Percentiles rank a stretch among this genome's conserved stretches.
Conservation (phyloP, 2,797 vertebrate genomes). For the Momotus momota region DNA sequence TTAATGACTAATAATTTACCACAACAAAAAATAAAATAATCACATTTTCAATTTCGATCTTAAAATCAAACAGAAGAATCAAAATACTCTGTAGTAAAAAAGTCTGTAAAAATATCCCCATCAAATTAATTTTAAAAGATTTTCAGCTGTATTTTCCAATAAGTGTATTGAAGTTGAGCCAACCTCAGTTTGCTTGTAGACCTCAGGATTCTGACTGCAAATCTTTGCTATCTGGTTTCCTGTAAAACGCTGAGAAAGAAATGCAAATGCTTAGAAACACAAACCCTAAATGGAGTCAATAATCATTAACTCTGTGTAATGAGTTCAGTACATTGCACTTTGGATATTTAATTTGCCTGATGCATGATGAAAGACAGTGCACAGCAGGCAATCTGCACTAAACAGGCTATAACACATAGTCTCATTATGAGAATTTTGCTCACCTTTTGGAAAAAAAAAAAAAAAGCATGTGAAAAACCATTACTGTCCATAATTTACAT, state of each 20-base stretch:
- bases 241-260: constrained; percentile 91
- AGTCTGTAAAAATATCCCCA: not conserved
- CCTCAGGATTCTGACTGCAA: constrained; percentile 78
- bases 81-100: not conserved
- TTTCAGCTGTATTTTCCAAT: constrained; percentile 10
- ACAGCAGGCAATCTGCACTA: constrained; percentile 28
- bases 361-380: constrained; percentile 44
- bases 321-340: constrained; percentile 38
- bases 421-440: constrained; percentile 70
- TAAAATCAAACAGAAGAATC: not conserved
- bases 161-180: constrained; percentile 32
- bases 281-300: constrained; percentile 68
- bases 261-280: constrained; percentile 66
- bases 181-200: constrained; percentile 89
- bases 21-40: not conserved
- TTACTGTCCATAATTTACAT: constrained; percentile 56
- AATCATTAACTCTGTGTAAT: constrained; percentile 63
- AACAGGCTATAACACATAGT: constrained; percentile 52
- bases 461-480: constrained; percentile 20
- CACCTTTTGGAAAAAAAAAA: constrained; percentile 30
- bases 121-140: not conserved
- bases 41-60: not conserved
- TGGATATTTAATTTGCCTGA: constrained; percentile 50
- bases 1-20: not conserved
- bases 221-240: constrained; percentile 96